phyloP scores from a whole-genome alignment of 2,797 vertebrate species.

The Protosalanx chinensis region DNA sequence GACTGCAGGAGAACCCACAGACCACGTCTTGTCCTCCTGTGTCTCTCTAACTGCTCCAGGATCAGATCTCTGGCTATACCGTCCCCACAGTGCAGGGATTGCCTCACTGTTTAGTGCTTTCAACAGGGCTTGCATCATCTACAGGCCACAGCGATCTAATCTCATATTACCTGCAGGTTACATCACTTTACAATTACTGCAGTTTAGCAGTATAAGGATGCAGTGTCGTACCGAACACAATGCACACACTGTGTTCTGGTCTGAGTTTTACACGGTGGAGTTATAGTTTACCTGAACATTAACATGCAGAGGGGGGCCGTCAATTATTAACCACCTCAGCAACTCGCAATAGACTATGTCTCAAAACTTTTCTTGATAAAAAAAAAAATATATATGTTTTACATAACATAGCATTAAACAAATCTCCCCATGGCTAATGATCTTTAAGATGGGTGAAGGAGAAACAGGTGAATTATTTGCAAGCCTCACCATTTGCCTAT shows the following conservation, averaged over 20 bases:
- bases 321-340: slow-evolving; percentile 16
- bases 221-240: slow-evolving; percentile 10
- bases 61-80: background rate
- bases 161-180: slow-evolving; percentile 19
- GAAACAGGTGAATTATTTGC: slow-evolving; percentile 27
- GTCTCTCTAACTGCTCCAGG: background rate
- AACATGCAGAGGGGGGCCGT: slow-evolving; percentile 2
- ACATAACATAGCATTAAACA: background rate
- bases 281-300: slow-evolving; percentile 1
- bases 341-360: background rate
- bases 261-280: slow-evolving; percentile 5
- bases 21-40: background rate
- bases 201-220: slow-evolving; percentile 13
- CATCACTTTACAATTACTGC: slow-evolving; percentile 23
- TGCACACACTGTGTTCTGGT: slow-evolving; percentile 2
- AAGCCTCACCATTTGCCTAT: slow-evolving; percentile 1
- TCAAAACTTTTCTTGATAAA: background rate
- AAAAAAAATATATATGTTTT: no score
- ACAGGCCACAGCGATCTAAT: slow-evolving; percentile 20
- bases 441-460: slow-evolving; percentile 2
- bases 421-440: background rate
- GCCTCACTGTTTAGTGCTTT: background rate
- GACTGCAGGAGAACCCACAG: background rate
- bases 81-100: background rate
- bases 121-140: slow-evolving; percentile 24